Evolutionary conservation across 2,888 invertebrate species (phyloP).

Genomic region (Cantharis rufa): DNA sequence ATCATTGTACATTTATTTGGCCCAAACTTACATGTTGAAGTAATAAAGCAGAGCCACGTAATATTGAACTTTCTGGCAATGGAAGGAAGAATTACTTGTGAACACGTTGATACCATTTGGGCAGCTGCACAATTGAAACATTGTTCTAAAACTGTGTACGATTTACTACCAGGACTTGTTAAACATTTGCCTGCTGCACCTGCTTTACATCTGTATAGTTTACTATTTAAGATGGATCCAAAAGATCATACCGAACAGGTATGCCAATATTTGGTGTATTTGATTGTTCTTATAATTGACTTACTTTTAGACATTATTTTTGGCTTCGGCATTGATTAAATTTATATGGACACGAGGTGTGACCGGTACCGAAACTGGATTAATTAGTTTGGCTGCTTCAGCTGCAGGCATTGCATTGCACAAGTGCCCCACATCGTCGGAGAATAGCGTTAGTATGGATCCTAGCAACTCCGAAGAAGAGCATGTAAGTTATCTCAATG

Average conservation of each 20-base stretch:
- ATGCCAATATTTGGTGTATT: constrained; percentile 17
- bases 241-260: constrained; percentile 92
- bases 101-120: constrained; percentile 92
- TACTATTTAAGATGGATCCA: constrained; percentile 85
- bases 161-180: constrained; percentile 85
- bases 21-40: constrained; percentile 95
- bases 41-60: constrained; percentile 93
- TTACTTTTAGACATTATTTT: constrained; percentile 73
- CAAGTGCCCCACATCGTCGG: constrained; percentile 70
- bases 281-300: not conserved
- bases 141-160: constrained; percentile 91
- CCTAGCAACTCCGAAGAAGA: constrained; percentile 81
- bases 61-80: constrained; percentile 91
- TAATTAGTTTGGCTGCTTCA: constrained; percentile 52
- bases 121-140: constrained; percentile 94
- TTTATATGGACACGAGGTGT: constrained; percentile 86
- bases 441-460: constrained; percentile 77
- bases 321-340: constrained; percentile 88
- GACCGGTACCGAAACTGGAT: constrained; percentile 52
- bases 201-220: constrained; percentile 83
- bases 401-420: constrained; percentile 58
- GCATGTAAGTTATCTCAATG: constrained; percentile 50
- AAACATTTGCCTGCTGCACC: constrained; percentile 88
- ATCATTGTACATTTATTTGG: constrained; percentile 94
- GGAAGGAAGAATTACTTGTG: constrained; percentile 86